Percentiles rank a stretch among this genome's conserved stretches.
These are phyloP conservation scores for Melinaea menophilus DNA, from an alignment of 2,888 invertebrate species.

Conservation along the genomic window DNA sequence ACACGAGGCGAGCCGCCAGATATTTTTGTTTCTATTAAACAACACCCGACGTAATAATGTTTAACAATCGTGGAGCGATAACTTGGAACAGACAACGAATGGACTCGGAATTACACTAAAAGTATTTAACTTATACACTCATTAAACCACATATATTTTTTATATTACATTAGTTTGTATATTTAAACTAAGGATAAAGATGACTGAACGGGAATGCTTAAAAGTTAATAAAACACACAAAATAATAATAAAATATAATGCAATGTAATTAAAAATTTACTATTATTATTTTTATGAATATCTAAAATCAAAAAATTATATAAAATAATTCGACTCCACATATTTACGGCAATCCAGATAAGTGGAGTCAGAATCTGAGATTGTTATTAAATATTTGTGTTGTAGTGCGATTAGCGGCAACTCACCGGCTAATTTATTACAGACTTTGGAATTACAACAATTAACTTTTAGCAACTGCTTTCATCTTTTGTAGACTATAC, in stretches of 20 bases:
- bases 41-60: constrained; percentile 79
- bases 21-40: constrained; percentile 79
- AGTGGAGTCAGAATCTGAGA: constrained; percentile 74
- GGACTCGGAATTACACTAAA: constrained; percentile 38
- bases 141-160: too few relatives aligned
- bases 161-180: too few relatives aligned
- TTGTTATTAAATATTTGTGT: constrained; percentile 79
- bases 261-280: too few relatives aligned
- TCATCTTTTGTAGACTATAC: constrained; percentile 27
- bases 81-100: constrained; percentile 56
- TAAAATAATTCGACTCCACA: constrained; percentile 40
- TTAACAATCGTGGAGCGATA: constrained; percentile 79
- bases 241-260: too few relatives aligned
- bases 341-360: constrained; percentile 58
- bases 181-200: too few relatives aligned
- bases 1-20: constrained; percentile 78
- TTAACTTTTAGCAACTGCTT: constrained; percentile 42
- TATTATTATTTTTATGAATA: too few relatives aligned
- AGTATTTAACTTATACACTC: too few relatives aligned
- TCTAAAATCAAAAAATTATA: neutral
- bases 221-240: too few relatives aligned
- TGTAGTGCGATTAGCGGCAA: constrained; percentile 73
- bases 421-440: constrained; percentile 70
- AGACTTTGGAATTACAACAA: constrained; percentile 33
- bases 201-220: too few relatives aligned